Evolutionary conservation across 1,140 invertebrate genomes (phyloP), one percentile per base, ranked within the genome.

Genomic region (Drosophila navojoa): DNA sequence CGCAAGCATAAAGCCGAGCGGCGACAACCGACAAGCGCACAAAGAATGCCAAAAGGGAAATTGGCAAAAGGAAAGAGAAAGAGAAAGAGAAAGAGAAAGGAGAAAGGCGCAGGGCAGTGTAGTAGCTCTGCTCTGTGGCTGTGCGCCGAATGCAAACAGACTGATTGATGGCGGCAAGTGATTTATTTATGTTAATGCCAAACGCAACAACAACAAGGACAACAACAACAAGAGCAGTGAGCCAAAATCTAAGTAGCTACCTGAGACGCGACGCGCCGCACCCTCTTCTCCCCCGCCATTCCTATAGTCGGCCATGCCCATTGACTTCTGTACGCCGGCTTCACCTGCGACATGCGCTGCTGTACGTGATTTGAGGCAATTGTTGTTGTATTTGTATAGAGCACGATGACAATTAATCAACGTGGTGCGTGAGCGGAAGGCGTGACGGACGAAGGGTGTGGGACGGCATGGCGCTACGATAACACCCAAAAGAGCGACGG

Each of bases 111-210:
- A n/a, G n/a, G n/a, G n/a, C n/a, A n/a, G n/a, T n/a, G n/a, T n/a
- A n/a, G n/a, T 22, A 16, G 42, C 42, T 45, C 15, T 49, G 32
- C 55, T 47, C 54, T 57, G 53, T 50, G 53, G 57, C 53, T 68
- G 64, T 68, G 55, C 35, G 64, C 68, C 72, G 79, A 79, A 85
- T 85, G 81, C 81, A 85, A 85, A 85, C 81, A 85, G 81, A 85
- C 81, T 85, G 81, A 85, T 85, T 85, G 81, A 85, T 85, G 81
- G 81, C 81, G 77, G 77, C 74, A 75, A 86, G 81, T 85, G 81
- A 85, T 85, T 85, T 85, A 85, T 85, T 85, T 85, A 85, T 85
- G 81, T 85, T 85, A 85, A 85, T 85, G 81, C 77, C 66, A 16
- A 45, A 66, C 70, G 29, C 71, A 57, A 2, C 55, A 27, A 4